Evolutionary conservation across 2,797 vertebrate genomes (phyloP).

Genomic region (Gobionotothen gibberifrons): DNA sequence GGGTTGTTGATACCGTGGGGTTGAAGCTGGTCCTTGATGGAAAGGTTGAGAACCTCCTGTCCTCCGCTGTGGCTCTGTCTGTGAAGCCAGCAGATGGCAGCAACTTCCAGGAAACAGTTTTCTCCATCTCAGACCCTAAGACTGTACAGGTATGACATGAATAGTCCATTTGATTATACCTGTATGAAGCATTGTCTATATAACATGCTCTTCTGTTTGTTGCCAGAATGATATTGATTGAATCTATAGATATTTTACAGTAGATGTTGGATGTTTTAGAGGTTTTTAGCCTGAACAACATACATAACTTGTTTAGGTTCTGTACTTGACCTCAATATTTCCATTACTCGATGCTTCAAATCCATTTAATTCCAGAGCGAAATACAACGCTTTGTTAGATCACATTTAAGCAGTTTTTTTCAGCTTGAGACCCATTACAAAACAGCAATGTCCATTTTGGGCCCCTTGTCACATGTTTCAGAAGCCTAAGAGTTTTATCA

Average conservation of each 20-base stretch:
- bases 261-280: too few relatives aligned
- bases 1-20: conserved; percentile 91
- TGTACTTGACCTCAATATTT: not conserved
- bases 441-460: not conserved
- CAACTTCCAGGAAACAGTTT: conserved; percentile 84
- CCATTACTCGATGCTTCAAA: not conserved
- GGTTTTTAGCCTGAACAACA: too few relatives aligned
- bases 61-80: conserved; percentile 88
- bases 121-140: conserved; percentile 85
- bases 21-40: conserved; percentile 86
- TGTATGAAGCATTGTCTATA: not conserved
- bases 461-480: not conserved
- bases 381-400: not conserved
- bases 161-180: not conserved
- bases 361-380: not conserved
- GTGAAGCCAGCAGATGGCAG: conserved; percentile 85
- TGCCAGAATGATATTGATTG: too few relatives aligned
- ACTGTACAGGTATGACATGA: conserved; percentile 86
- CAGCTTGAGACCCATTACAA: not conserved
- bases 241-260: too few relatives aligned
- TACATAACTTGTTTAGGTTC: too few relatives aligned
- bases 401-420: not conserved
- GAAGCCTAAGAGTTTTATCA: not conserved
- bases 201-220: not conserved
- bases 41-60: conserved; percentile 73